Evolutionary conservation across 2,113 vertebrate genomes (phyloP).

Genomic region (Pholis gunnellus): DNA sequence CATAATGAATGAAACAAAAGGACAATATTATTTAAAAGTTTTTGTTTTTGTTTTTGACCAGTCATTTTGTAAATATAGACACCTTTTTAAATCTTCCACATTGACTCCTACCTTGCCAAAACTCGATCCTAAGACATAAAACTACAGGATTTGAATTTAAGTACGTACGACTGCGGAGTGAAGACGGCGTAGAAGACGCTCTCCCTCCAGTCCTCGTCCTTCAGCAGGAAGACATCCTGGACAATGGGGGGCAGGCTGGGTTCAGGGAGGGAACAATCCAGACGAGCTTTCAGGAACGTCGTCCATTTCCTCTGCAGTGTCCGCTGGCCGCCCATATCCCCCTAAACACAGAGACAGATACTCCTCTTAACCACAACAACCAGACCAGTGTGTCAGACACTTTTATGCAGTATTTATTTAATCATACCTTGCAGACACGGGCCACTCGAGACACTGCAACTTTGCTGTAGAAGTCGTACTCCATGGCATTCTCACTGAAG

Average conservation of each 20-base stretch:
- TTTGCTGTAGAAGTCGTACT: slow-evolving; percentile 87
- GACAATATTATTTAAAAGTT: too few relatives aligned
- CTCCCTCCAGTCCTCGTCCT: slow-evolving; percentile 78
- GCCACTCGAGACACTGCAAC: slow-evolving; percentile 85
- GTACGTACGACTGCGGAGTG: slow-evolving; percentile 82
- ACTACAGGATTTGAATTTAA: neutral
- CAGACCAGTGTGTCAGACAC: neutral
- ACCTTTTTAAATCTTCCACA: neutral
- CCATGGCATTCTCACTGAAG: slow-evolving; percentile 88
- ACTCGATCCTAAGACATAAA: neutral
- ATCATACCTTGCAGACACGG: slow-evolving; percentile 85
- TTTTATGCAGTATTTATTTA: neutral
- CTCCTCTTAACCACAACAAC: slow-evolving; percentile 15
- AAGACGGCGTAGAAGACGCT: slow-evolving; percentile 86
- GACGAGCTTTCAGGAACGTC: slow-evolving; percentile 84
- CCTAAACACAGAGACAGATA: slow-evolving; percentile 67
- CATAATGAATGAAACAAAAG: neutral
- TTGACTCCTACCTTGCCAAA: neutral
- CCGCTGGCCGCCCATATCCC: slow-evolving; percentile 84
- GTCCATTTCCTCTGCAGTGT: slow-evolving; percentile 86
- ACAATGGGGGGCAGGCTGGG: slow-evolving; percentile 83
- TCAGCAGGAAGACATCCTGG: slow-evolving; percentile 86
- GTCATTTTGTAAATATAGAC: neutral
- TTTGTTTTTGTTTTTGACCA: neutral
- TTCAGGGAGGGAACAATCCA: slow-evolving; percentile 82